phyloP scores from a whole-genome alignment of 2,797 vertebrate species.

The Percopsis omiscomaycus region DNA sequence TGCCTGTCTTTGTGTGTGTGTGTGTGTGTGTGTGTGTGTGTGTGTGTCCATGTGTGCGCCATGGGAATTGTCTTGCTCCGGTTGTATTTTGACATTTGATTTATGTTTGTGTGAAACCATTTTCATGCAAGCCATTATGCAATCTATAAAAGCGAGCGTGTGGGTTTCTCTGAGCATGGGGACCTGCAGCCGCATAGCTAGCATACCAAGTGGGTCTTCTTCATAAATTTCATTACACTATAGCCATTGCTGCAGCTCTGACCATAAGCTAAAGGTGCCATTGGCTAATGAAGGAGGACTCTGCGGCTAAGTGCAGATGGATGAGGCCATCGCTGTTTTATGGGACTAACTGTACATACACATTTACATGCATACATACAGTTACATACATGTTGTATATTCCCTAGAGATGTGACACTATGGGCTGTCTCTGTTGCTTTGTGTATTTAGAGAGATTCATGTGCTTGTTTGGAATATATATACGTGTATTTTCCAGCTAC shows the following conservation, averaged over 20 bases:
- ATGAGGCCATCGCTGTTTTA: slow-evolving; percentile 57
- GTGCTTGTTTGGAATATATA: no score
- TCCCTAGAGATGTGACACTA: no score
- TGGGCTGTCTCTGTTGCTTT: no score
- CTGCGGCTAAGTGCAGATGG: slow-evolving; percentile 62
- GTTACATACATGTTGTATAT: no score
- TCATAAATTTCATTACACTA: slow-evolving; percentile 78
- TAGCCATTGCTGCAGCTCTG: slow-evolving; percentile 69
- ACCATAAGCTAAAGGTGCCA: slow-evolving; percentile 77
- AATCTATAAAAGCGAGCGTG: slow-evolving; percentile 79
- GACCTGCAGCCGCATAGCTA: slow-evolving; percentile 71
- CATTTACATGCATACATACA: no score
- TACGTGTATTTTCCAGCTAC: no score
- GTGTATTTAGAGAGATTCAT: no score
- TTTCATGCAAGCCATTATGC: slow-evolving; percentile 81
- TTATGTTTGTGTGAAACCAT: slow-evolving; percentile 82
- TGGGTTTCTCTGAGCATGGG: slow-evolving; percentile 73
- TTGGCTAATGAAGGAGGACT: slow-evolving; percentile 76
- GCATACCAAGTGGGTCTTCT: slow-evolving; percentile 82
- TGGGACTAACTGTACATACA: slow-evolving; percentile 33
- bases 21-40: slow-evolving; percentile 20
- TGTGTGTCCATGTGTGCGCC: slow-evolving; percentile 63
- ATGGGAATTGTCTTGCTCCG: slow-evolving; percentile 75
- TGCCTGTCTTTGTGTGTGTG: slow-evolving; percentile 15
- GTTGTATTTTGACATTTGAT: slow-evolving; percentile 83